Evolutionary conservation across 2,113 vertebrate species (phyloP).

Genomic region (Tychaedon coryphoeus): DNA sequence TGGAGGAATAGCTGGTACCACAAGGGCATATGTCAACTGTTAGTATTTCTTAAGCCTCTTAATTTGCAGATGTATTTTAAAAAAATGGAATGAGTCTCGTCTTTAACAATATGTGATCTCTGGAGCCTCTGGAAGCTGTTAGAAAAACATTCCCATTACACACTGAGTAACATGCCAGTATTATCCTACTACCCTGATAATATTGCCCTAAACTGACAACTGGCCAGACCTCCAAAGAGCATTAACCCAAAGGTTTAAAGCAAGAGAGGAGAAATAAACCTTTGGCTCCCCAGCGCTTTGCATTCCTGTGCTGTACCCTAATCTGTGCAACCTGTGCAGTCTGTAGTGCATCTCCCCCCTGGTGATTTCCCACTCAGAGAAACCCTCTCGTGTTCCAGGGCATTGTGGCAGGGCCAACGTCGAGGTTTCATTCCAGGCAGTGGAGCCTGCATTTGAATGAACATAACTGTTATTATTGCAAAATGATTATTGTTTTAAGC

Average conservation of each 20-base stretch:
- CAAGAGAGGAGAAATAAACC: neutral
- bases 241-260: constrained; percentile 14
- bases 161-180: neutral
- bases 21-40: constrained; percentile 6
- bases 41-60: constrained; percentile 29
- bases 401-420: neutral
- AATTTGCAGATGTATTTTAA: constrained; percentile 34
- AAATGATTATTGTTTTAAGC: constrained; percentile 76
- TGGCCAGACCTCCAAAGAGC: constrained; percentile 26
- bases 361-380: neutral
- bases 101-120: neutral
- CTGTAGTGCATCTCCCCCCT: neutral
- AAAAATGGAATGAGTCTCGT: neutral
- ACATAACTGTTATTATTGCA: constrained; percentile 67
- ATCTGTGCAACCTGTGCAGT: constrained; percentile 34
- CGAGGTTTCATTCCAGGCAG: neutral
- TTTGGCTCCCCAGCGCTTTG: neutral
- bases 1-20: constrained; percentile 12
- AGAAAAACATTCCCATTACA: constrained; percentile 16
- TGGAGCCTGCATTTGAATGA: constrained; percentile 42
- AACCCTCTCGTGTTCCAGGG: neutral
- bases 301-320: neutral
- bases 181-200: constrained; percentile 23
- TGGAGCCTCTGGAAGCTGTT: constrained; percentile 21
- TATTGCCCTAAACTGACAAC: constrained; percentile 29